A percentile compares a stretch with the other conserved stretches of the same genome.
These are phyloP conservation scores for Aramus guarauna DNA, from an alignment of 2,113 vertebrate genomes.

Conservation along the genomic window DNA sequence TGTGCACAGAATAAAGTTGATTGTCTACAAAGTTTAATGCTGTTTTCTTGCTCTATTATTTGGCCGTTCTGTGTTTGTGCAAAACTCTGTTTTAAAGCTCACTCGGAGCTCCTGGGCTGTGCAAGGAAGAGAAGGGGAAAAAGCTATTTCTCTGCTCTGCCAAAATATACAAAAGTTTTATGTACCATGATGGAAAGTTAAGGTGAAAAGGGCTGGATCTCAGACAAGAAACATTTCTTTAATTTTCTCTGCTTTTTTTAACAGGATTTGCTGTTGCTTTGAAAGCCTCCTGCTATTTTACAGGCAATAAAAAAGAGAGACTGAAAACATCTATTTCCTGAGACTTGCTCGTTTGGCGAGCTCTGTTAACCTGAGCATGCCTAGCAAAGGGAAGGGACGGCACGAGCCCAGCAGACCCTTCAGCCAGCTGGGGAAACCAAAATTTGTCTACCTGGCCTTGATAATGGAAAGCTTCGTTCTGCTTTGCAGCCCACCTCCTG, in stretches of 20 bases:
- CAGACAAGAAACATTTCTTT: slow-evolving; percentile 67
- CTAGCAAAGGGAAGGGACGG: not conserved
- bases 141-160: slow-evolving; percentile 48
- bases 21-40: slow-evolving; percentile 61
- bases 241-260: slow-evolving; percentile 61
- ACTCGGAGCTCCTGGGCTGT: slow-evolving; percentile 34
- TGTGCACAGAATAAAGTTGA: slow-evolving; percentile 60
- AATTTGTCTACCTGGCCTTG: not conserved
- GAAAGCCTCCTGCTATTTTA: slow-evolving; percentile 71
- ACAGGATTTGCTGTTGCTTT: slow-evolving; percentile 68
- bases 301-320: slow-evolving; percentile 67
- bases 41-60: slow-evolving; percentile 63
- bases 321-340: slow-evolving; percentile 63
- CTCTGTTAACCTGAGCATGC: slow-evolving; percentile 2
- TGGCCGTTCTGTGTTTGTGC: slow-evolving; percentile 38
- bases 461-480: not conserved
- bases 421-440: not conserved
- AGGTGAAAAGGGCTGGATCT: slow-evolving; percentile 63
- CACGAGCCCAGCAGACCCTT: not conserved
- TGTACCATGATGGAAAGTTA: slow-evolving; percentile 60
- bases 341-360: not conserved
- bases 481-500: not conserved
- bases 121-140: slow-evolving; percentile 33
- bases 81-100: slow-evolving; percentile 51
- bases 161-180: slow-evolving; percentile 67